Evolutionary conservation across 1,140 invertebrate genomes (phyloP).

Genomic region (Marisa cornuarietis): DNA sequence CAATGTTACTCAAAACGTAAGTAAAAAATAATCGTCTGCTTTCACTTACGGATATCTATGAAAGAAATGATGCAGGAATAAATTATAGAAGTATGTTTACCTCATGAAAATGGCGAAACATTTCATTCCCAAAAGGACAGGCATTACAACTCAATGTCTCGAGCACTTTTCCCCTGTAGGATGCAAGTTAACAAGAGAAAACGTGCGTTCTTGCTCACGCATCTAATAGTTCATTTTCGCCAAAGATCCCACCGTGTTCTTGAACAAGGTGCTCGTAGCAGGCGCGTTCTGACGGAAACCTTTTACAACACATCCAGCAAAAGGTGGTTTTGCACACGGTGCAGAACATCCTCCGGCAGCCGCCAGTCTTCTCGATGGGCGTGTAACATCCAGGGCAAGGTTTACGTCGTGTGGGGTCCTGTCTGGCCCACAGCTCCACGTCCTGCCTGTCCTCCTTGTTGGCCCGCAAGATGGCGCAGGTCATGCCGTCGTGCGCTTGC

Average conservation of each 20-base stretch:
- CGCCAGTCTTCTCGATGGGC: conserved; percentile 49
- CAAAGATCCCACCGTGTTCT: conserved; percentile 36
- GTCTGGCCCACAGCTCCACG: conserved; percentile 32
- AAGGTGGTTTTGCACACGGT: conserved; percentile 38
- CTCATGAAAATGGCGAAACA: too few species aligned
- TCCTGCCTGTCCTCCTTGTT: conserved; percentile 8
- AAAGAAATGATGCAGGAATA: too few species aligned
- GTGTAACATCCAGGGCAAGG: conserved; percentile 47
- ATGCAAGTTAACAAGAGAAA: too few species aligned
- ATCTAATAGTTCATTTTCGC: background rate
- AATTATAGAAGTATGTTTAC: too few species aligned
- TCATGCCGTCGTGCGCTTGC: conserved; percentile 47
- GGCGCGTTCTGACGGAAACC: conserved; percentile 11
- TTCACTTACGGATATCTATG: too few species aligned
- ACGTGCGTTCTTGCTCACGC: too few species aligned
- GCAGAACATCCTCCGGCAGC: conserved; percentile 52
- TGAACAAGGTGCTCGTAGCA: conserved; percentile 47
- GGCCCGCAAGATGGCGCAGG: conserved; percentile 44
- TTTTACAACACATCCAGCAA: conserved; percentile 50
- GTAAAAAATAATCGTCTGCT: too few species aligned
- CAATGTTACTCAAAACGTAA: too few species aligned
- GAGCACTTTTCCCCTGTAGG: too few species aligned
- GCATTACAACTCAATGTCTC: too few species aligned
- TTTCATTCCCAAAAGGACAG: too few species aligned
- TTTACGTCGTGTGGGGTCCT: conserved; percentile 35